Conservation (phyloP, 2,113 vertebrate species). For the Apteryx mantelli region DNA sequence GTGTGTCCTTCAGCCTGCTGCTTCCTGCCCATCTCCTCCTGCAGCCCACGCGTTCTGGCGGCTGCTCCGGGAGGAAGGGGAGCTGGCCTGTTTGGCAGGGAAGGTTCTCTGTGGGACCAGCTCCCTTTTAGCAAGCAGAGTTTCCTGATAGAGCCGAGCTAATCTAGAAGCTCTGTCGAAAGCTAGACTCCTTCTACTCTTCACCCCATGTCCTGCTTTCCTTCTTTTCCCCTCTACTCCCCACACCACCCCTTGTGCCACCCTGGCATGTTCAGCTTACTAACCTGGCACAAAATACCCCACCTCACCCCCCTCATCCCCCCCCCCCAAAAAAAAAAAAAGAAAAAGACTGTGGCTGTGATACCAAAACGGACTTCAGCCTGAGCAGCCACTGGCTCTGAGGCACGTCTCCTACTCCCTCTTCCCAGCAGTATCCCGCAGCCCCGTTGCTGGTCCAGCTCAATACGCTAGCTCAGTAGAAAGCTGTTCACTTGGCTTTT, state of each 20-base stretch:
- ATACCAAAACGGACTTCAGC: not conserved
- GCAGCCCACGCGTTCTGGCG: accelerated
- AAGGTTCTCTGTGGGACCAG: not conserved
- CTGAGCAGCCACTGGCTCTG: accelerated
- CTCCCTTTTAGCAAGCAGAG: not conserved
- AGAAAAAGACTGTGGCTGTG: not conserved
- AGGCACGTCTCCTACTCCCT: not conserved
- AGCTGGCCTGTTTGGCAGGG: accelerated
- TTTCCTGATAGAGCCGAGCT: not conserved
- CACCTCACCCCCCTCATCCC: not conserved
- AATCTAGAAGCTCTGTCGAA: not conserved
- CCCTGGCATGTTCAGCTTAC: not conserved
- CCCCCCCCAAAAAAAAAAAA: too few species aligned
- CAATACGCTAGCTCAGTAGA: not conserved
- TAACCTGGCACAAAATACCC: not conserved
- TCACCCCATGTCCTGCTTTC: not conserved
- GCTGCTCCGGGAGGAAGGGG: not conserved
- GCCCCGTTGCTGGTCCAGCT: not conserved
- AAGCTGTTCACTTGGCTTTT: not conserved
- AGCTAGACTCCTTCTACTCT: not conserved
- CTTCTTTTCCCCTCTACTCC: not conserved
- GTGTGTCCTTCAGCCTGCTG: accelerated
- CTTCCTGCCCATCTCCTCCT: not conserved
- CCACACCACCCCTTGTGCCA: not conserved
- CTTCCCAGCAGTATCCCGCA: accelerated